Base-by-base conservation (phyloP, 2,888 invertebrate genomes). In the Hybos culiciformis region DNA sequence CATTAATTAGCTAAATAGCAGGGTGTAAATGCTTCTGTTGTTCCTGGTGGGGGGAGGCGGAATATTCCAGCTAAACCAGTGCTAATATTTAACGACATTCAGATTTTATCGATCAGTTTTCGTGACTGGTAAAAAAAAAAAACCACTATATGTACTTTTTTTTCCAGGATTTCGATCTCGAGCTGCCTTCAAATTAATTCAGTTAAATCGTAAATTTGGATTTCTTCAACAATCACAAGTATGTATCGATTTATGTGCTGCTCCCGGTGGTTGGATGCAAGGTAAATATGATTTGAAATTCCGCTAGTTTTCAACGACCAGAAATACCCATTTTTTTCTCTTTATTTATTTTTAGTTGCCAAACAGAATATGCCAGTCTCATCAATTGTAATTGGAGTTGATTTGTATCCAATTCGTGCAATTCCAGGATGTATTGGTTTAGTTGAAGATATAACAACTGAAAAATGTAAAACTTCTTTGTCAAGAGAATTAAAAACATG, bases 181-280 rank as follows among this genome's bases (percentile, higher is more conserved):
- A 71, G 93, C 98, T 56, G 93, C 98, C n/a, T 99, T 98, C 69
- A 99, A 99, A 62, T 77, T 99, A 53, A 90, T 98, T 49, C 98
- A 99, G 62, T 66, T 99, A 41, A 98, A 99, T 68, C 75, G 96
- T 49, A 94, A 94, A 63, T 98, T 90, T 69, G 90, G 91, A 42
- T 98, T 99, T 66, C 70, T 99, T 6, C 91, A 97, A 73, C 85
- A 83, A 59, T 88, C 96, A 1, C 77, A 90, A 72, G 94, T 98
- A 73, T 86, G 93, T 53, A 78, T 99, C 57, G 98, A 99, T 74
- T 70, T 99, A 48, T 99, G 98, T 69, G 98, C 98, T 12, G 98
- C 98, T 2, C 98, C 98, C 1, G 97, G 97, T 59, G 96, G 96
- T 54, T 97, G 98, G 97, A 88, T 97, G 83, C 98, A 91, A 69